A percentile compares a stretch with the other conserved stretches of the same genome.
phyloP scores from a whole-genome alignment of 1,140 invertebrate genomes.

The Brachionus manjavacas region DNA sequence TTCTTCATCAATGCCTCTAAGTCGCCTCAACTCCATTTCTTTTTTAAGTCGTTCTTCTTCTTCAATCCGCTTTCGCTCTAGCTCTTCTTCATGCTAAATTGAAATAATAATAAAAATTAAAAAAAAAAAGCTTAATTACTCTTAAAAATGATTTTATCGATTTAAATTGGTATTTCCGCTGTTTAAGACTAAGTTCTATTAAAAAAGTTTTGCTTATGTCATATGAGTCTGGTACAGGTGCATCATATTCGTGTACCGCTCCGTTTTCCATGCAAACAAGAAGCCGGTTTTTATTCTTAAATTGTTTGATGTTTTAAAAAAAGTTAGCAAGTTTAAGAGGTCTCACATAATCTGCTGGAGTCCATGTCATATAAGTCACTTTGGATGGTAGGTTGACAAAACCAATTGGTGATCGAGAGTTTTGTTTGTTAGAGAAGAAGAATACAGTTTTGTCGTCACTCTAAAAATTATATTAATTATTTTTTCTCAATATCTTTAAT shows the following conservation, averaged over 20 bases:
- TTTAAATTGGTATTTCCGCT: slow-evolving; percentile 49
- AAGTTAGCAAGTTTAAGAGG: no score
- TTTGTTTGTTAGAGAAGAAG: slow-evolving; percentile 50
- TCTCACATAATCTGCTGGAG: slow-evolving; percentile 54
- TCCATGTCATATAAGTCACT: slow-evolving; percentile 52
- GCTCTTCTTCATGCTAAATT: slow-evolving; percentile 55
- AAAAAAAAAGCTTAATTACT: slow-evolving; percentile 47
- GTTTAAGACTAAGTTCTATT: slow-evolving; percentile 49
- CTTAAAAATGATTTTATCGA: slow-evolving; percentile 54
- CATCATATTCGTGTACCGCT: slow-evolving; percentile 51
- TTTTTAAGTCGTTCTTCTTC: slow-evolving; percentile 60
- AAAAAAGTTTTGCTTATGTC: slow-evolving; percentile 53
- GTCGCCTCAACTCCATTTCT: slow-evolving; percentile 51
- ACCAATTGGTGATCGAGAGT: slow-evolving; percentile 53
- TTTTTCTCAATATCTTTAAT: background rate
- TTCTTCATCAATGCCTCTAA: slow-evolving; percentile 45
- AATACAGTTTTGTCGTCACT: slow-evolving; percentile 54
- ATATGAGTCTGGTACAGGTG: slow-evolving; percentile 50
- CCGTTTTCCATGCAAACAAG: slow-evolving; percentile 54
- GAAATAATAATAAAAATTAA: background rate
- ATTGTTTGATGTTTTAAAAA: slow-evolving; percentile 3
- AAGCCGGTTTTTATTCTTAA: slow-evolving; percentile 49
- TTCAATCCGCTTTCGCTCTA: slow-evolving; percentile 53
- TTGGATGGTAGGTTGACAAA: slow-evolving; percentile 51
- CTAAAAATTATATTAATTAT: slow-evolving; percentile 45